Evolutionary conservation across 2,113 vertebrate genomes (phyloP).

Genomic region (Penelope pileata): DNA sequence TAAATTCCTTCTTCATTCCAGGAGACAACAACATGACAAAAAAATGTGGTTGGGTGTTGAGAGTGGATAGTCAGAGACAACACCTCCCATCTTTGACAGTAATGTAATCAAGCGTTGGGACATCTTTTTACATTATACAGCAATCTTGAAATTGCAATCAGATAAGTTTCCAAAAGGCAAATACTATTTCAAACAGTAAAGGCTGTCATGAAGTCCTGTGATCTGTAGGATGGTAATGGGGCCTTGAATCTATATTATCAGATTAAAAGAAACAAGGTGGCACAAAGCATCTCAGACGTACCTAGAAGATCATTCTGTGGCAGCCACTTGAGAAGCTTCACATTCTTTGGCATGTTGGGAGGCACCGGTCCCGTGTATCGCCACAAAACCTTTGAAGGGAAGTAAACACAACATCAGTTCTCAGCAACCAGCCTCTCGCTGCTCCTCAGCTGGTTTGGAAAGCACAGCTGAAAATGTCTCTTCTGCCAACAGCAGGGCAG

Average conservation of each 20-base stretch:
- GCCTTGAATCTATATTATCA: background rate
- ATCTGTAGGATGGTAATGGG: background rate
- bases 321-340: constrained; percentile 91
- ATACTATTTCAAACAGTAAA: background rate
- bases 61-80: background rate
- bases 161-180: fast-evolving
- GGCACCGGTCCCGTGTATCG: constrained; percentile 82
- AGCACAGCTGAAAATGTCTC: background rate
- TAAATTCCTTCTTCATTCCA: background rate
- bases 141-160: background rate
- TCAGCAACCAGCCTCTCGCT: background rate
- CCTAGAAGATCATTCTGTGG: constrained; percentile 96
- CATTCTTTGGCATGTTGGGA: constrained; percentile 81
- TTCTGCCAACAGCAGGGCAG: fast-evolving
- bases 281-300: constrained; percentile 59
- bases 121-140: background rate
- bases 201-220: background rate
- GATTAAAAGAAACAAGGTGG: background rate
- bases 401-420: background rate
- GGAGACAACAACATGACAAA: background rate
- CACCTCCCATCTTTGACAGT: background rate
- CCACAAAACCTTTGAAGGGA: constrained; percentile 86
- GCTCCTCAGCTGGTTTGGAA: background rate
- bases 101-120: background rate
- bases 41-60: background rate